phyloP scores from a whole-genome alignment of 2,113 vertebrate species.

The Nesogale talazaci region DNA sequence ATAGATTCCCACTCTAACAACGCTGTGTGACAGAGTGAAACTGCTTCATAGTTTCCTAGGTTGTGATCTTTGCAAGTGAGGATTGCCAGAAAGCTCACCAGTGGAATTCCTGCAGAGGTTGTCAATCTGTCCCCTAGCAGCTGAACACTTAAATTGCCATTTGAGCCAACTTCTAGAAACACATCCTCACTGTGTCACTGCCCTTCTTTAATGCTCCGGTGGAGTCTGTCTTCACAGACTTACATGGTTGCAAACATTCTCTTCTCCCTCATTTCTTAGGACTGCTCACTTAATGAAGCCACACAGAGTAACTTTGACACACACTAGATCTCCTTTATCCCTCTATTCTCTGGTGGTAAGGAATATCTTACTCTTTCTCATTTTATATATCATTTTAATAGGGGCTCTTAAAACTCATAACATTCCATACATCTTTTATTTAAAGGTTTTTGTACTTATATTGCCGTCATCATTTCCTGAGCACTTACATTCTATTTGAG shows the following conservation, averaged over 20 bases:
- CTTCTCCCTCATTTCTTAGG: fast-evolving
- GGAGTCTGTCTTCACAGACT: background rate
- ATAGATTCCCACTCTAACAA: background rate
- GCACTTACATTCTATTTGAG: too few species aligned
- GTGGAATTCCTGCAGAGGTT: background rate
- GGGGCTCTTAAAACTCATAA: too few species aligned
- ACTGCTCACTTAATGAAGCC: background rate
- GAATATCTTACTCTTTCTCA: background rate
- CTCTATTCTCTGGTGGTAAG: background rate
- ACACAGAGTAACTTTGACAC: background rate
- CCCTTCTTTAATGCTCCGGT: background rate
- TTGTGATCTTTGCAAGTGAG: background rate
- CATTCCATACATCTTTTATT: too few species aligned
- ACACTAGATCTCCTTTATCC: fast-evolving
- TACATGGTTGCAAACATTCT: background rate
- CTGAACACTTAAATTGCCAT: background rate
- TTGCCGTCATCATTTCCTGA: too few species aligned
- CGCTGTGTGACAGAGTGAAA: background rate
- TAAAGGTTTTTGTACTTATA: too few species aligned
- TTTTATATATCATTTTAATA: too few species aligned
- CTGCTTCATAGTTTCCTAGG: background rate
- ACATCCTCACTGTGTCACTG: background rate
- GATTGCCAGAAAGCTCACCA: background rate
- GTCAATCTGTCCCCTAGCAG: background rate
- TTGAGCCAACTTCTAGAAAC: background rate